Conservation (phyloP, 2,113 vertebrate species). For the Typhlomys cinereus region DNA sequence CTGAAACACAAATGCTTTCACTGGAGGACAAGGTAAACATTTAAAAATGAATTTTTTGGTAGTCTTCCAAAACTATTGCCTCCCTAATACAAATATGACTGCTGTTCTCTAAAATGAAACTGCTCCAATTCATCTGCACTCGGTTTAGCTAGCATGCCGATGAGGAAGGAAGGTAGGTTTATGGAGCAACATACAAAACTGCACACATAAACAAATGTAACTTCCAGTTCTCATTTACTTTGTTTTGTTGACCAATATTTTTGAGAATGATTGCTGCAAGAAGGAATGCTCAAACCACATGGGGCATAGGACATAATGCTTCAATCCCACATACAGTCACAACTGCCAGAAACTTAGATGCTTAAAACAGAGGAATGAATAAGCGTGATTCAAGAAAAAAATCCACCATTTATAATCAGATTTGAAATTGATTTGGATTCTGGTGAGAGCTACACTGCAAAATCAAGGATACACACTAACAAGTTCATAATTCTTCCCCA, state of each 20-base stretch:
- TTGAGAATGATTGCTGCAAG: constrained; percentile 79
- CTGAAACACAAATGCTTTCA: constrained; percentile 61
- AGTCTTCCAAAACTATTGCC: constrained; percentile 67
- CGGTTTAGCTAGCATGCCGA: constrained; percentile 71
- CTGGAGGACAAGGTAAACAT: constrained; percentile 56
- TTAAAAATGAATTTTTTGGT: constrained; percentile 64
- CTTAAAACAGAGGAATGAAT: constrained; percentile 74
- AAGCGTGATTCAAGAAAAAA: constrained; percentile 80
- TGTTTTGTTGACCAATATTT: constrained; percentile 82
- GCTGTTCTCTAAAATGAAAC: constrained; percentile 71
- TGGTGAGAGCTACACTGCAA: constrained; percentile 66
- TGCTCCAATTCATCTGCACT: constrained; percentile 72
- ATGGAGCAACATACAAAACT: constrained; percentile 75
- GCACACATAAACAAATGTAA: constrained; percentile 83
- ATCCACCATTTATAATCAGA: constrained; percentile 81
- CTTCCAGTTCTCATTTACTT: constrained; percentile 85
- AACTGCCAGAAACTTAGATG: constrained; percentile 79
- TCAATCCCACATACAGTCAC: constrained; percentile 79
- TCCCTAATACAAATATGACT: constrained; percentile 54
- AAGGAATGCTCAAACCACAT: constrained; percentile 81
- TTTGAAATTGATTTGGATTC: constrained; percentile 76
- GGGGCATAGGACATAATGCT: constrained; percentile 80
- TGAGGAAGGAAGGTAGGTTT: constrained; percentile 79
- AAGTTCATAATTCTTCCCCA: constrained; percentile 42
- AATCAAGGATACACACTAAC: not conserved